Base-by-base conservation (phyloP, 2,113 vertebrate species). In the Oncorhynchus keta region DNA sequence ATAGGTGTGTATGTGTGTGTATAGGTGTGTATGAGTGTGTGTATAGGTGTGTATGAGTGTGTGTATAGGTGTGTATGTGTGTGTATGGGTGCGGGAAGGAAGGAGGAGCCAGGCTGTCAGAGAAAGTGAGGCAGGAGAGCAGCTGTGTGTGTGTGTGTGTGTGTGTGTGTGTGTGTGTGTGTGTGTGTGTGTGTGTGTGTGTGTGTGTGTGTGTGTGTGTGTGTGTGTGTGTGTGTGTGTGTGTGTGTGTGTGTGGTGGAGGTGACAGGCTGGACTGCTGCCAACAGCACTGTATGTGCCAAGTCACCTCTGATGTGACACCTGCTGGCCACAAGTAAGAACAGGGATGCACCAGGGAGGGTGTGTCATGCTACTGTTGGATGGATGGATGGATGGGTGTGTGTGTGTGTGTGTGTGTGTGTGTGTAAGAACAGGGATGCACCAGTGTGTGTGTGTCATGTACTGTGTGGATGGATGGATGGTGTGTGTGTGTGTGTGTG, bases 71-170 rank as follows among this genome's bases (percentile, higher is more conserved):
- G 51, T 57, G 12, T 55, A 18, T 55, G 51, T 14, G 51, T 55
- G 51, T 39, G 7, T 39, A 8, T 39, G 39, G 28, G 28, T 66
- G 71, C 28, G n/a, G 62, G 76, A 70, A 32, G 61, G 71, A 62
- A 78, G 82, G 82, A 74, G 90, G 82, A 74, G 90, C 88, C 89
- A 88, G 79, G 75, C 78, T 90, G 87, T 90, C 91, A 92, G 74
- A 79, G 45, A 84, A 85, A 79, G 80, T 76, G 82, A 89, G 76
- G 79, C 75, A 74, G 73, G 85, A 86, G 83, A 87, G 81, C 88
- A 88, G 84, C 79, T 88, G 72, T 81, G 76, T 83, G 81, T 67
- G 65, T 55, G 67, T 81, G 76, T 83, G 39, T 66, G 35, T 75
- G 66, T 76, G 20, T 57, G 65, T 88, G 72, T 81, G 76, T 83